Evolutionary conservation across 2,113 vertebrate species (phyloP).

Genomic region (Cardinalis cardinalis): DNA sequence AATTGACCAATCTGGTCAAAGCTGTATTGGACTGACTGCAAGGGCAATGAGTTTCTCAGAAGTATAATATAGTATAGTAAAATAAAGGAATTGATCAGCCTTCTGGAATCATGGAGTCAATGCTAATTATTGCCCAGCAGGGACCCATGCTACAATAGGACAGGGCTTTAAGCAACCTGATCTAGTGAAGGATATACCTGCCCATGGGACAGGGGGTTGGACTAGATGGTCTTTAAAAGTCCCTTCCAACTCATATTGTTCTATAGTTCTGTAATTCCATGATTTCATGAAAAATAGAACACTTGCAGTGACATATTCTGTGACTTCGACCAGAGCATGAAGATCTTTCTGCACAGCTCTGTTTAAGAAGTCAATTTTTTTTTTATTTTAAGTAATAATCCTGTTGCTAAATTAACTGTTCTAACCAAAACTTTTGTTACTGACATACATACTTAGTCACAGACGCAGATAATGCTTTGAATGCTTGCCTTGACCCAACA

Average conservation of each 20-base stretch:
- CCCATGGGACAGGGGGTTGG: accelerated
- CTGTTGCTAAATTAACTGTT: not conserved
- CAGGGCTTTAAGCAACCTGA: not conserved
- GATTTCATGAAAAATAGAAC: not conserved
- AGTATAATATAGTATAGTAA: not conserved
- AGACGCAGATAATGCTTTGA: not conserved
- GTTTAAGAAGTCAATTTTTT: not conserved
- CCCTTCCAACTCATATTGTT: not conserved
- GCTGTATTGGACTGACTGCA: not conserved
- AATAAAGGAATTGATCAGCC: not conserved
- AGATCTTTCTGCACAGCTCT: not conserved
- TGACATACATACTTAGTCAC: not conserved
- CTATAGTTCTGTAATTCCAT: not conserved
- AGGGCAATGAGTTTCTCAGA: not conserved
- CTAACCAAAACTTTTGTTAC: not conserved
- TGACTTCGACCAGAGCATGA: not conserved
- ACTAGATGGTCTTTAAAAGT: not conserved
- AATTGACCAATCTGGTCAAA: not conserved
- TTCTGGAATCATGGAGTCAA: not conserved
- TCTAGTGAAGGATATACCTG: not conserved
- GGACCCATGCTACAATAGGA: not conserved
- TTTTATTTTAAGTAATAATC: not conserved
- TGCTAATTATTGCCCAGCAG: not conserved
- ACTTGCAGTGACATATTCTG: not conserved
- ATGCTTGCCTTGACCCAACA: not conserved